Evolutionary conservation across 2,113 vertebrate species (phyloP), one percentile per base, ranked within the genome.

Genomic region (Drymodes brunneopygia): DNA sequence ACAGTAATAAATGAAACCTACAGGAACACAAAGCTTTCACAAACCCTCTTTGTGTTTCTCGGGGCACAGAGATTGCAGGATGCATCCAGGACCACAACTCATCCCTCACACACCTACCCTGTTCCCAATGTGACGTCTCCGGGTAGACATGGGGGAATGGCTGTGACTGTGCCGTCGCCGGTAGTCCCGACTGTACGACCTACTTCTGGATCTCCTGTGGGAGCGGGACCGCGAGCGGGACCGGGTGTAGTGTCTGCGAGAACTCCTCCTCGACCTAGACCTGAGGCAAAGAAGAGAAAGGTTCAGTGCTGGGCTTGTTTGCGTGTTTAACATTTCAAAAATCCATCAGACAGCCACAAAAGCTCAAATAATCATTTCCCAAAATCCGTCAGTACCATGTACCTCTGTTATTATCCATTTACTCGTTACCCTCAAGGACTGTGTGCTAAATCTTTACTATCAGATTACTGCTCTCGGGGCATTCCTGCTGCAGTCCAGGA

Each of bases 81-180:
- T 1, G 11, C 18, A 14, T 3, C 20, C 24, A 62, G 47, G 40
- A 42, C 8, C 15, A 1, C 0, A 21, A 5, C 11, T 18, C 24
- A 7, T 6, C 8, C 15, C 28, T 31, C 7, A 3, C 48, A 23
- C 28, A 86, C 98, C 15, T 98, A 99, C 99, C 96, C 99, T 98
- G 97, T 99, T 99, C 33, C 99, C 99, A 24, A 99, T 98, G 90
- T 99, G 99, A 38, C 99, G 98, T 19, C 99, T 98, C 47, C 99
- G 99, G 88, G 99, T 99, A 94, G 99, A 99, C 99, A 99, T 99
- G 72, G 99, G 99, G 36, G 99, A 99, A 73, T 98, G 99, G 96
- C 99, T 99, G 91, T 99, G 99, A 86, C 99, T 99, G 69, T 98
- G 99, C 13, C 98, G 98, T 1, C 98, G 98, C 7, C 98, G 98